These are phyloP conservation scores for Andricus quercusramuli DNA, from an alignment of 2,888 invertebrate species.

Conservation along the genomic window DNA sequence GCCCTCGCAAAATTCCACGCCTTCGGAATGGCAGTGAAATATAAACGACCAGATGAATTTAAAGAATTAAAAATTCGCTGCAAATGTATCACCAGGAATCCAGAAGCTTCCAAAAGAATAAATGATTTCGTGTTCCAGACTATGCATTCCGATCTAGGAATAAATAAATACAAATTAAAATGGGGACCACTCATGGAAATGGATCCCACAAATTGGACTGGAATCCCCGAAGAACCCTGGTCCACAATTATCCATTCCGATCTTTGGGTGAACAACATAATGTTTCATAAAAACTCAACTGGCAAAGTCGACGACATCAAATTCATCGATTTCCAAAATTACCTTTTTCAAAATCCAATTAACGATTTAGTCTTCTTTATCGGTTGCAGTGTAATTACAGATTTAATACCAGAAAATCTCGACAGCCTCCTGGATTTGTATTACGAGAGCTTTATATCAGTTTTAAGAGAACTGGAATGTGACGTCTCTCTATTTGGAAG, in stretches of 20 bases:
- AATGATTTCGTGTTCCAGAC: slow-evolving; percentile 49
- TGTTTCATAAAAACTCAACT: slow-evolving; percentile 79
- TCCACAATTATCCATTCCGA: slow-evolving; percentile 81
- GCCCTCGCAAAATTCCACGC: slow-evolving; percentile 82
- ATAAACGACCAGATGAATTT: slow-evolving; percentile 71
- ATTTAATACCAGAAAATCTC: slow-evolving; percentile 77
- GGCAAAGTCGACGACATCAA: slow-evolving; percentile 79
- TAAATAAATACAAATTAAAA: slow-evolving; percentile 48
- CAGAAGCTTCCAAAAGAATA: slow-evolving; percentile 60
- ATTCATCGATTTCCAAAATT: slow-evolving; percentile 82
- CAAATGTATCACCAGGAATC: slow-evolving; percentile 68
- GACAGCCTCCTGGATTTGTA: slow-evolving; percentile 80
- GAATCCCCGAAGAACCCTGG: slow-evolving; percentile 76
- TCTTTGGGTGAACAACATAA: slow-evolving; percentile 83
- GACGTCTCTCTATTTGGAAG: slow-evolving; percentile 65
- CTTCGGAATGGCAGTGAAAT: slow-evolving; percentile 80
- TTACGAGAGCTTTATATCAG: slow-evolving; percentile 79
- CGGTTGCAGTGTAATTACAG: slow-evolving; percentile 79
- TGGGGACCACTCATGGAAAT: not conserved
- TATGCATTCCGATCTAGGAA: slow-evolving; percentile 67
- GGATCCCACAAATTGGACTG: slow-evolving; percentile 43
- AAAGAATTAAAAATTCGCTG: slow-evolving; percentile 68
- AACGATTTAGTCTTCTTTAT: slow-evolving; percentile 82
- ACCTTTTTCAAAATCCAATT: slow-evolving; percentile 79
- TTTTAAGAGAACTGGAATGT: slow-evolving; percentile 76